phyloP scores from a whole-genome alignment of 2,888 invertebrate species.

The Patella caerulea region DNA sequence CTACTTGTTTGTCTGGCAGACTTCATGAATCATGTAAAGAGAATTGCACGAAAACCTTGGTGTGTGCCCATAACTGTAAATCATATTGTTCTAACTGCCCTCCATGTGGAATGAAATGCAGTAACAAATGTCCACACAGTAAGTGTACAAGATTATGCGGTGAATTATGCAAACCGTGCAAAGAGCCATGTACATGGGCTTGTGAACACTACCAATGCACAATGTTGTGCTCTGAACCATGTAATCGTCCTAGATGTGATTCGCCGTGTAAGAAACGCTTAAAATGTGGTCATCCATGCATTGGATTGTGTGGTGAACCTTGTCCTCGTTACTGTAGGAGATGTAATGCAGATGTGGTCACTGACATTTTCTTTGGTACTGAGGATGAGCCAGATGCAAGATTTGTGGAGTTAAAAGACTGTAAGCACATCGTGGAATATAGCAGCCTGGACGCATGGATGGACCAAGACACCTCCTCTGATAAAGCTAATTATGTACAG shows the following conservation, averaged over 20 bases:
- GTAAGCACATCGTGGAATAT: slow-evolving; percentile 69
- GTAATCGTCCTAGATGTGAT: slow-evolving; percentile 61
- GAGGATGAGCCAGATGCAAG: slow-evolving; percentile 75
- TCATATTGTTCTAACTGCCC: slow-evolving; percentile 23
- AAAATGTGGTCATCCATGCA: slow-evolving; percentile 68
- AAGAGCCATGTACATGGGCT: slow-evolving; percentile 66
- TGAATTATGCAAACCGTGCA: slow-evolving; percentile 63
- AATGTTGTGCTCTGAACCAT: slow-evolving; percentile 70
- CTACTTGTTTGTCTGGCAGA: slow-evolving; percentile 32
- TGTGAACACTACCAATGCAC: slow-evolving; percentile 69
- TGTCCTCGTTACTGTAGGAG: slow-evolving; percentile 77
- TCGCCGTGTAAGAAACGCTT: slow-evolving; percentile 41
- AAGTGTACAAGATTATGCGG: slow-evolving; percentile 61
- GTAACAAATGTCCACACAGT: slow-evolving; percentile 33
- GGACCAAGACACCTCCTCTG: slow-evolving; percentile 72
- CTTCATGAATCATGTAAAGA: slow-evolving; percentile 26
- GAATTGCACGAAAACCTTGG: slow-evolving; percentile 16
- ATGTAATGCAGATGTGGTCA: slow-evolving; percentile 72
- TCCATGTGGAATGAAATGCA: slow-evolving; percentile 36
- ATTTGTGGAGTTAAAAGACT: slow-evolving; percentile 66
- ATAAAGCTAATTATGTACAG: slow-evolving; percentile 25
- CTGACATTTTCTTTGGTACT: slow-evolving; percentile 71
- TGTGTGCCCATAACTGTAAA: slow-evolving; percentile 26
- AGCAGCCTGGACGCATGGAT: slow-evolving; percentile 69
- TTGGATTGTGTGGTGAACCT: slow-evolving; percentile 82